Evolutionary conservation across 2,888 invertebrate genomes (phyloP).

Genomic region (Ptychoptera contaminata): DNA sequence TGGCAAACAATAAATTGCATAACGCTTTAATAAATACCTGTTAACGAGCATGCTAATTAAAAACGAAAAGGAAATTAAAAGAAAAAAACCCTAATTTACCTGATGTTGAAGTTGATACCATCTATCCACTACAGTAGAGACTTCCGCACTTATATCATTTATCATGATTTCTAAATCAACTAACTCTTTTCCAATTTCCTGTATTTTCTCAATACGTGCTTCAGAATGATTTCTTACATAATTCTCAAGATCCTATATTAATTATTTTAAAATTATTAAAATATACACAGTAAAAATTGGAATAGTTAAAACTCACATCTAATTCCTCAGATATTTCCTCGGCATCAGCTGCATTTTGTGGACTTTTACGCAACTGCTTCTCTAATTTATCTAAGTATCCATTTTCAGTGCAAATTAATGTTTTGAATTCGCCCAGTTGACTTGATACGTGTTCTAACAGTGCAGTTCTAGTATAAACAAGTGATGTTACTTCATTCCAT

Average conservation of each 20-base stretch:
- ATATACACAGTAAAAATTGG: background rate
- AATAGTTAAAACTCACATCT: constrained; percentile 42
- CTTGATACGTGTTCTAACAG: constrained; percentile 57
- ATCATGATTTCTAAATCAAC: constrained; percentile 61
- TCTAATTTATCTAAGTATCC: constrained; percentile 70
- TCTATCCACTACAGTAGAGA: constrained; percentile 42
- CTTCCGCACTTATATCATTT: constrained; percentile 46
- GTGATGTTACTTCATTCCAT: constrained; percentile 54
- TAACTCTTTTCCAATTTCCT: constrained; percentile 57
- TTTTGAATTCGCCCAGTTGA: constrained; percentile 63
- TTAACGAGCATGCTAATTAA: background rate
- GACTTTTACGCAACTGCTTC: constrained; percentile 53
- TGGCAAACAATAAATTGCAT: constrained; percentile 1
- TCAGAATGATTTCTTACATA: constrained; percentile 59
- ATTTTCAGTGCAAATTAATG: constrained; percentile 51
- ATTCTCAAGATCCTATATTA: constrained; percentile 61
- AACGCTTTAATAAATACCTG: background rate
- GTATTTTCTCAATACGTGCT: constrained; percentile 53
- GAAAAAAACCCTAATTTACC: constrained; percentile 27
- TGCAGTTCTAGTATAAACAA: constrained; percentile 49
- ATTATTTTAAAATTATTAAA: background rate
- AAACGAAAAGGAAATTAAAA: too few species aligned
- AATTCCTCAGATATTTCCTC: constrained; percentile 85
- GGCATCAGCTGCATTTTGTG: constrained; percentile 63
- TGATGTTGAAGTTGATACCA: constrained; percentile 55